A percentile compares a stretch with the other conserved stretches of the same genome.
Conservation (phyloP, 2,113 vertebrate genomes). For the Tupaia tana region DNA sequence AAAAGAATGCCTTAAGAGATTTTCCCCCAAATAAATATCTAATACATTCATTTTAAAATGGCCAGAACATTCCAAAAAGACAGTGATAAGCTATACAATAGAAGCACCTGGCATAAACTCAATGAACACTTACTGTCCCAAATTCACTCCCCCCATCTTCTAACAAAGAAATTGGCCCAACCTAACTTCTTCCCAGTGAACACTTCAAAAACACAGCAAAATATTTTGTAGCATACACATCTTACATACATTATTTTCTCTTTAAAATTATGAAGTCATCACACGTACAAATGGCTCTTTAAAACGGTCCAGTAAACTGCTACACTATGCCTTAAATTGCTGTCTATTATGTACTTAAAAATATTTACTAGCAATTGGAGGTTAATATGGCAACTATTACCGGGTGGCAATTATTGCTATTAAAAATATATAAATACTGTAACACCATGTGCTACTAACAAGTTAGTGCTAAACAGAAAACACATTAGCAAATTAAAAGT, state of each 20-base stretch:
- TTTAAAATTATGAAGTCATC: conserved; percentile 83
- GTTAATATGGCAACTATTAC: conserved; percentile 84
- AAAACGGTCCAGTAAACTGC: conserved; percentile 83
- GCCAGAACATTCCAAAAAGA: conserved; percentile 42
- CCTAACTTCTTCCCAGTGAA: conserved; percentile 58
- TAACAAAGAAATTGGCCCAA: conserved; percentile 29
- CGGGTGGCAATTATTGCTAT: conserved; percentile 73
- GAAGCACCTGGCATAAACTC: neutral
- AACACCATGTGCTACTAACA: conserved; percentile 63
- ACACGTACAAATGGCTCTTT: conserved; percentile 82
- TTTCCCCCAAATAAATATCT: conserved; percentile 27
- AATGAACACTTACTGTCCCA: conserved; percentile 13
- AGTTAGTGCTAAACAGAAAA: conserved; percentile 70
- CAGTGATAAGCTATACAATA: conserved; percentile 8
- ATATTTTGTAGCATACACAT: conserved; percentile 38
- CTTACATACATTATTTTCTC: conserved; percentile 72
- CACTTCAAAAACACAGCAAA: conserved; percentile 50
- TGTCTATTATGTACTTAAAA: conserved; percentile 83
- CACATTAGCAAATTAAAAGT: conserved; percentile 65
- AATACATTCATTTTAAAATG: conserved; percentile 23
- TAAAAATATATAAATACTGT: conserved; percentile 80
- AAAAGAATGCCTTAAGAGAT: conserved; percentile 59
- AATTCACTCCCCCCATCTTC: neutral
- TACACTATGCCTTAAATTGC: conserved; percentile 77
- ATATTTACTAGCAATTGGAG: conserved; percentile 81